These are phyloP conservation scores for Mamestra brassicae DNA, from an alignment of 2,888 invertebrate species.

Conservation along the genomic window DNA sequence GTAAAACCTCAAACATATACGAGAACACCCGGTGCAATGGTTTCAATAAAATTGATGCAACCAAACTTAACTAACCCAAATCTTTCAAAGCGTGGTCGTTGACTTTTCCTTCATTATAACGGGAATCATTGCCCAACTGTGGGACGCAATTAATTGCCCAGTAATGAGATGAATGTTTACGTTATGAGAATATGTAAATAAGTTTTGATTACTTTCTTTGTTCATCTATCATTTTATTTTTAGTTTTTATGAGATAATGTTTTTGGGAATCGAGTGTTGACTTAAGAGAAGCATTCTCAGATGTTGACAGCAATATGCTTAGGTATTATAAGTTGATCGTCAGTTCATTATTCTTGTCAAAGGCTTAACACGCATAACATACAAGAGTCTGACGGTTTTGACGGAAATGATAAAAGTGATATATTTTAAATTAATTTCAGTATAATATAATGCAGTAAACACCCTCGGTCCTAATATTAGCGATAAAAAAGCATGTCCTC, in stretches of 20 bases:
- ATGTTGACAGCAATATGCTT: not conserved
- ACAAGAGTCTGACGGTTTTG: no score
- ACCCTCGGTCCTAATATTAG: no score
- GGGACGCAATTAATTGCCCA: slow-evolving; percentile 22
- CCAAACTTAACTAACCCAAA: slow-evolving; percentile 43
- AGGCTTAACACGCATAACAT: no score
- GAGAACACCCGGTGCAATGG: not conserved
- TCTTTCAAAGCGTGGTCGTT: slow-evolving; percentile 28
- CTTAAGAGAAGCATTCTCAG: not conserved
- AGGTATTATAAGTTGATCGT: not conserved
- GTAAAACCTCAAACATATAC: slow-evolving; percentile 13
- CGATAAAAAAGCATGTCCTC: no score
- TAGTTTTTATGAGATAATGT: slow-evolving; percentile 18
- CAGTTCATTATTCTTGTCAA: not conserved
- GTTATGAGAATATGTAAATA: slow-evolving; percentile 46
- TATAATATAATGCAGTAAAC: no score
- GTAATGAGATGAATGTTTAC: slow-evolving; percentile 38
- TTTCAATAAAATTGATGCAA: slow-evolving; percentile 21
- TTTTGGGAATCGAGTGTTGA: not conserved
- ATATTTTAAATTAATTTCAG: no score
- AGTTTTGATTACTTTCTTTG: slow-evolving; percentile 35
- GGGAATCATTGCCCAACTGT: slow-evolving; percentile 52
- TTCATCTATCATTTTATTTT: slow-evolving; percentile 22
- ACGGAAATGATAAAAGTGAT: not conserved
- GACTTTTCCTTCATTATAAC: slow-evolving; percentile 51